Base-by-base conservation (phyloP, 2,888 invertebrate species). In the Gymnoscelis rufifasciata region DNA sequence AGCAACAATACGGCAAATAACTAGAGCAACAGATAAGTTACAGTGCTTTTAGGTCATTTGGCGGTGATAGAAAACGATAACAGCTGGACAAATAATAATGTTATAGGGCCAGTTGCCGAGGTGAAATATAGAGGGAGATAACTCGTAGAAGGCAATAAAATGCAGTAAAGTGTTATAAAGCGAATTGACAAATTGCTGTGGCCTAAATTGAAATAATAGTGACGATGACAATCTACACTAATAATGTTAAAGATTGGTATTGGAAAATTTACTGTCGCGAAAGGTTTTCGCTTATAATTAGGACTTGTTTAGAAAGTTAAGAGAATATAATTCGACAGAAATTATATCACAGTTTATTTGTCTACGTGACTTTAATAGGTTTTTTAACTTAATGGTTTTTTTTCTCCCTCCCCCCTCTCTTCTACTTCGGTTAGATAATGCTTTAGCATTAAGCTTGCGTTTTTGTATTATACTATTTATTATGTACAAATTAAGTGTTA, bases 1-100 rank as follows among this genome's bases (percentile, higher is more conserved):
- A 50, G 35, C 37, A 12, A 31, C 31, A 14, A 41, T 24, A 38
- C 35, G 14, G 15, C 36, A 33, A 42, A 45, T 45, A 50, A 45
- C 38, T 50, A 50, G 50, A 50, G 29, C 49, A 35, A 50, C 45
- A 42, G 45, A 50, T 50, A 45, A 45, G 35, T 38, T 38, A 42
- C 45, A 15, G 33, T 38, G 42, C 14, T 43, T 50, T 45, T 45
- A 39, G 50, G 50, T 43, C 50, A 50, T 12, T 24, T 33, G 35
- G 45, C 45, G 50, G 42, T 45, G 50, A 50, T 39, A 36, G 42
- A 49, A 38, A 45, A 41, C 19, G 42, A 50, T 50, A 50, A 31
- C 36, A 27, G 5, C 30, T 33, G 30, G 7, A 40, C 39, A 43
- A 43, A 38, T 29, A 37, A 30, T 35, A 28, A 12, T 33, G 33